Conservation (phyloP, 2,113 vertebrate genomes). For the Pseudopipra pipra region DNA sequence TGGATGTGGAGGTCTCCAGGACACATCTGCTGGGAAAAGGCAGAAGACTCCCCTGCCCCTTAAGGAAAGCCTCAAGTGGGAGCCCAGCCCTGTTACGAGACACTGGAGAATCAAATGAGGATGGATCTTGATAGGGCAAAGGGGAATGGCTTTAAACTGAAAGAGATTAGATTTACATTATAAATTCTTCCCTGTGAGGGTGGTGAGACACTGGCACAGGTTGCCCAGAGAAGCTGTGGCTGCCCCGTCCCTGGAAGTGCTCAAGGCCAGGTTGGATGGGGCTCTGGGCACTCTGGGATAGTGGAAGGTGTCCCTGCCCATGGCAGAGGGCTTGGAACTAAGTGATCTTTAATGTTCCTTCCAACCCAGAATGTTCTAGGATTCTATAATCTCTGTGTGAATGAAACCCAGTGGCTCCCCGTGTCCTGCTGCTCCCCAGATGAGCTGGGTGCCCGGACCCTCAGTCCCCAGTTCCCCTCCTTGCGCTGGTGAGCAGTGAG, state of each 20-base stretch:
- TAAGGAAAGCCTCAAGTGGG: not conserved
- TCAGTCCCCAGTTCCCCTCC: not conserved
- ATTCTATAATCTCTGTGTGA: not conserved
- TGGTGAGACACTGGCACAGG: not conserved
- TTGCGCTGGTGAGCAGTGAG: not conserved
- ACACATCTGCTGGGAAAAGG: not conserved
- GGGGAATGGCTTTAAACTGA: not conserved
- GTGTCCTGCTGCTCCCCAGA: not conserved
- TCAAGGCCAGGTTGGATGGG: not conserved
- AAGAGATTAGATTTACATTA: not conserved
- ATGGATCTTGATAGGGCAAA: not conserved
- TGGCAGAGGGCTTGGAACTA: not conserved
- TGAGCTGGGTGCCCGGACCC: not conserved
- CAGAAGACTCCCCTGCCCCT: not conserved
- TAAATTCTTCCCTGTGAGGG: not conserved
- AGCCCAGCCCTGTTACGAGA: not conserved
- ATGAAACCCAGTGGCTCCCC: not conserved
- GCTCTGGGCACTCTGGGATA: accelerated
- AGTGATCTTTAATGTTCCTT: not conserved
- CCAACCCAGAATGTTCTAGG: not conserved
- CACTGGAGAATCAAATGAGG: not conserved
- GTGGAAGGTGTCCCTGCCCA: not conserved
- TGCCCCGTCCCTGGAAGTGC: not conserved
- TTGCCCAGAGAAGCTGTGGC: not conserved
- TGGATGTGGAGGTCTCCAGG: not conserved